Evolutionary conservation across 2,797 vertebrate genomes (phyloP), one percentile per base, ranked within the genome.

Genomic region (Hemibagrus guttatus): DNA sequence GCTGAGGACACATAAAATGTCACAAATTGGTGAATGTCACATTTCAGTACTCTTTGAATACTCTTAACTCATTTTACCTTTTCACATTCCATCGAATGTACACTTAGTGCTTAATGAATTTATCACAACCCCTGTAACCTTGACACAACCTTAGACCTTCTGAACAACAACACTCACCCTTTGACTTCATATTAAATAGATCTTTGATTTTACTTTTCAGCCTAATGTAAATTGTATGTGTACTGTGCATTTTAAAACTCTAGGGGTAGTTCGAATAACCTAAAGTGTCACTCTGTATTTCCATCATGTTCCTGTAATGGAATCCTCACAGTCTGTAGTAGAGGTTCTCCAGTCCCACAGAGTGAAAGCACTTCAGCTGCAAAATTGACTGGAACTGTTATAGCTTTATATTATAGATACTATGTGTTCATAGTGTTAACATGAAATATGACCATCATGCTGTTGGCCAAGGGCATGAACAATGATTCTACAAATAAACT

Each of bases 171-270:
- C 49, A 28, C 39, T 88, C 23, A 88, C 46, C 82, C 74, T 64
- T 84, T 86, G 75, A 84, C 56, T 82, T 72, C 42, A 58, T 80
- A 71, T 82, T 59, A 85, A 49, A 74, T n/a, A 0, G 23, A n/a
- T n/a, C 42, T 39, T 69, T 39, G 28, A 74, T 74, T 74, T n/a
- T 26, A 71, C 11, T 1, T 23, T 39, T 42, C 21, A 42, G 23
- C 23, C 23, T 49, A 49, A 49, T 74, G 5, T 49, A n/a, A 49
- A 49, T n/a, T 74, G 14, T 74, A n/a, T 2, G 1, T 92, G 93
- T 93, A 93, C 93, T 88, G 89, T 85, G 82, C 21, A 80, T 87
- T 90, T 90, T 85, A 58, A 71, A 91, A 89, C 90, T 89, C 81
- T 49, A 52, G 54, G 28, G 68, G 84, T 64, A 16, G 13, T 42